Conservation (phyloP, 2,888 invertebrate species). For the Kryphioiulus occultus region DNA sequence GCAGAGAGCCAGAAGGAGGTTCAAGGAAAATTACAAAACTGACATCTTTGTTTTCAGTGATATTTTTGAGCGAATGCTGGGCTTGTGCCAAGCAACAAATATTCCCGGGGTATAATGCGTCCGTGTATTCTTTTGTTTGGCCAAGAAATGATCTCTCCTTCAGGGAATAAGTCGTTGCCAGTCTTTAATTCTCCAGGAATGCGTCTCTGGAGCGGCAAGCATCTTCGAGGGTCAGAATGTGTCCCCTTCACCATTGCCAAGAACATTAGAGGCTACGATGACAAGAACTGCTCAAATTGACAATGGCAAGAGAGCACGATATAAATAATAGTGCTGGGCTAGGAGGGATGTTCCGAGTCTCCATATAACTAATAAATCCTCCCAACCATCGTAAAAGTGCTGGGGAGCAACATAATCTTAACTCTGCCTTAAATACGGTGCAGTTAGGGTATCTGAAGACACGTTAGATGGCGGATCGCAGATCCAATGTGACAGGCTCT, state of each 20-base stretch:
- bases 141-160: background rate
- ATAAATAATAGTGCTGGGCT: background rate
- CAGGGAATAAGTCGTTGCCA: background rate
- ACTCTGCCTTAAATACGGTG: conserved; percentile 9
- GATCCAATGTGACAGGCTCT: conserved; percentile 25
- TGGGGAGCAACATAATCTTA: background rate
- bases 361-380: conserved; percentile 26
- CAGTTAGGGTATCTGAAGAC: conserved; percentile 20
- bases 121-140: background rate
- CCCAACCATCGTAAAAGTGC: background rate
- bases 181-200: background rate
- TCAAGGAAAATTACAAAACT: background rate
- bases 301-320: background rate
- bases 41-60: background rate
- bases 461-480: background rate
- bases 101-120: background rate
- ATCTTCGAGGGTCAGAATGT: background rate
- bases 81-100: background rate
- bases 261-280: background rate
- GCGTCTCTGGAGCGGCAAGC: background rate
- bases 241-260: background rate
- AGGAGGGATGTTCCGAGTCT: background rate
- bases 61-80: background rate
- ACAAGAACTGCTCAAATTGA: conserved; percentile 18
- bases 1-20: background rate